Evolutionary conservation across 2,797 vertebrate genomes (phyloP), one percentile per base, ranked within the genome.

Genomic region (Eulemur albifrons): DNA sequence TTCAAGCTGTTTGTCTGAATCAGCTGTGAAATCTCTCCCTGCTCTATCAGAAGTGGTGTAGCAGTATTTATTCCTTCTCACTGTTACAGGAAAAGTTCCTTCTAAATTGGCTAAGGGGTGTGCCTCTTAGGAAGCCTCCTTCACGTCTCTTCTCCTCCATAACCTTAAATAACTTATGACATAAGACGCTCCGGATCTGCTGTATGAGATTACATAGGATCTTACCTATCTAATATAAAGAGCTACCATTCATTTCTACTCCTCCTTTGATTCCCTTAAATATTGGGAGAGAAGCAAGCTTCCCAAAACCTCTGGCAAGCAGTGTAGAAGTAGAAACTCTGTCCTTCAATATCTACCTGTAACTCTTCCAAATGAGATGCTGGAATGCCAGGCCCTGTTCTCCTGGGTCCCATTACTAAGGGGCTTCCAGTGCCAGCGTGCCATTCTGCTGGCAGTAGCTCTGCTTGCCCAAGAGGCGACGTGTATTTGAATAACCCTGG

Each of bases 91-190:
- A 90, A 84, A 96, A 57, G 69, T 92, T 96, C 81, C 63, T 95
- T 97, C 1, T 0, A n/a, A 87, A 87, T 95, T 98, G 75, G 76
- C 82, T 95, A n/a, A 20, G 77, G 67, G 96, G 65, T 91, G 72
- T 92, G 83, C 92, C 96, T 97, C 88, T 95, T 48, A 97, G 97
- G 96, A 97, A 97, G 88, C 52, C 48, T 91, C 89, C 61, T 97
- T 97, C 85, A 89, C 95, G 92, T 95, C 93, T 98, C 88, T 95
- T 97, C 70, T 84, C 63, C 32, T 4, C 8, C 8, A 88, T 7
- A 92, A 30, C 23, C 93, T 89, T 96, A 97, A 97, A 97, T 96
- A 96, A 87, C 92, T 84, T 97, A 88, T 95, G 96, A 96, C 81
- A 70, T 72, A 88, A 81, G 20, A 90, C 67, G 93, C 38, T 73